Evolutionary conservation across 2,888 invertebrate species (phyloP).

Genomic region (Tricholauxania praeusta): DNA sequence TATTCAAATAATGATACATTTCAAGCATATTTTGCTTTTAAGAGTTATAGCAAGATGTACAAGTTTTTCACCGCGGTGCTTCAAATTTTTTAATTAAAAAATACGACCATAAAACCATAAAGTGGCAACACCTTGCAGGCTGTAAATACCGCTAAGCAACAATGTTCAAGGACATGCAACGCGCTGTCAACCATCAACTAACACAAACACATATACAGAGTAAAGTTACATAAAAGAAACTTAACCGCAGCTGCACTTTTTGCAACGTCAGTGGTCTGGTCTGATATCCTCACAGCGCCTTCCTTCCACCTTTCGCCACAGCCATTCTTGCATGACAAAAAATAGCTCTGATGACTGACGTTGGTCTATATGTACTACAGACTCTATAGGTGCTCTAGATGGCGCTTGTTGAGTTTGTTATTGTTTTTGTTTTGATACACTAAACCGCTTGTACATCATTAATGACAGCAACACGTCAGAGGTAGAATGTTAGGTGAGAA

Average conservation of each 20-base stretch:
- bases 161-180: slow-evolving; percentile 16
- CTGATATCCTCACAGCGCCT: neutral
- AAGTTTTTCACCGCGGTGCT: no score
- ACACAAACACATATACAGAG: neutral
- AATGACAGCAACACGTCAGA: neutral
- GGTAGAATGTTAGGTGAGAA: neutral
- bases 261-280: slow-evolving; percentile 4
- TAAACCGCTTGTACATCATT: slow-evolving; percentile 15
- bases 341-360: neutral
- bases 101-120: no score
- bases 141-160: neutral
- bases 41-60: no score
- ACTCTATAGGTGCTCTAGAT: neutral
- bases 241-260: neutral
- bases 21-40: no score
- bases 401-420: no score
- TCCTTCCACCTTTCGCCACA: no score
- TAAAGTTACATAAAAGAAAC: neutral
- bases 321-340: no score
- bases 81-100: no score
- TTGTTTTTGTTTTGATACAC: neutral
- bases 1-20: no score
- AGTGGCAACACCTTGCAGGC: no score
- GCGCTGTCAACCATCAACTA: slow-evolving; percentile 17
- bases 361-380: neutral